These are phyloP conservation scores for Charina bottae DNA, from an alignment of 2,113 vertebrate genomes.

Conservation along the genomic window DNA sequence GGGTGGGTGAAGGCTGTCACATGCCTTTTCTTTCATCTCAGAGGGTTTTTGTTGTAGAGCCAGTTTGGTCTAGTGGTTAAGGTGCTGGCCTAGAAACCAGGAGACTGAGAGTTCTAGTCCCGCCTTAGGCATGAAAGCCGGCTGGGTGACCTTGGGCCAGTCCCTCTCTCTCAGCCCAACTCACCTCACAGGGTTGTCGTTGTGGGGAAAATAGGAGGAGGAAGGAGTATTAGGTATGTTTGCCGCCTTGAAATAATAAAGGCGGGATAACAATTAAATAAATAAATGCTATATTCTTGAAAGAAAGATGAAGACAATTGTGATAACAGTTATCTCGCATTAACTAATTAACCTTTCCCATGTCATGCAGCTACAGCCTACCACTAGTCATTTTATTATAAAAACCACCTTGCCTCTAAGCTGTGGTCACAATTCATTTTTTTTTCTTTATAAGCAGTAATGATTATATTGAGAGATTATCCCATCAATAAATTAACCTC, in stretches of 20 bases:
- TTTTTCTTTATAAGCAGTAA: constrained; percentile 20
- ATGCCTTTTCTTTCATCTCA: background rate
- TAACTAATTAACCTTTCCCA: background rate
- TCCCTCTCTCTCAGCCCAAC: no score
- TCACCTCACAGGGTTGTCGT: no score
- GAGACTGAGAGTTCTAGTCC: no score
- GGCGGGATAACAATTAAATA: no score
- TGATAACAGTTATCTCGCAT: background rate
- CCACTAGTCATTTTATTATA: background rate
- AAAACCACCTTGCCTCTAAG: background rate
- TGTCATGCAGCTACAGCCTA: background rate
- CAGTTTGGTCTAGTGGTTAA: no score
- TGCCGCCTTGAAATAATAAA: no score
- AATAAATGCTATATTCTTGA: background rate
- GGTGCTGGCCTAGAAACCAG: no score
- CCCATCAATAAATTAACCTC: background rate
- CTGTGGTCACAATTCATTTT: no score
- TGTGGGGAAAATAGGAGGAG: no score
- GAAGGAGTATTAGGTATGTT: no score
- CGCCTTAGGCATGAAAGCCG: no score
- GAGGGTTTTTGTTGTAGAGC: background rate
- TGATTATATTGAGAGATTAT: background rate
- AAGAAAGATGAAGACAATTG: background rate
- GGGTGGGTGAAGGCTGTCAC: background rate
- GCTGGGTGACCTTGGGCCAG: no score